Conservation (phyloP, 1,140 invertebrate genomes). For the Panulirus ornatus region DNA sequence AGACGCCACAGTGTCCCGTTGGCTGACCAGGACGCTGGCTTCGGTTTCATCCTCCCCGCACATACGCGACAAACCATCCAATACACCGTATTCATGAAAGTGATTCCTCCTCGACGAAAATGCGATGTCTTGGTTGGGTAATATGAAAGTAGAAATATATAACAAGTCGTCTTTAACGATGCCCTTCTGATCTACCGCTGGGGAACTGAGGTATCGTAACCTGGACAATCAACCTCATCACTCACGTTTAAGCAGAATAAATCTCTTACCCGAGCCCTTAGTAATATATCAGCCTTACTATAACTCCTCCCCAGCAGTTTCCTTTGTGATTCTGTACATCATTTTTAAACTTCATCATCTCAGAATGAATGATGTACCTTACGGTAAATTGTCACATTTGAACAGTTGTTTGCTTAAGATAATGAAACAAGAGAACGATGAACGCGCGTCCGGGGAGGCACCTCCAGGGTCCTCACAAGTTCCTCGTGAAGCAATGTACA, state of each 20-base stretch:
- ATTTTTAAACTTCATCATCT: background rate
- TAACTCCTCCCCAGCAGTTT: background rate
- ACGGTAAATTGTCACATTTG: background rate
- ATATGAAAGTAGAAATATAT: background rate
- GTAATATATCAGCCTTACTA: background rate
- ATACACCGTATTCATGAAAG: too few relatives aligned
- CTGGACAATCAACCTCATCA: slow-evolving; percentile 12
- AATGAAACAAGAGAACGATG: background rate
- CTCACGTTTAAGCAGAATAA: slow-evolving; percentile 41
- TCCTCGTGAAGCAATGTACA: too few relatives aligned
- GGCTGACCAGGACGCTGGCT: background rate
- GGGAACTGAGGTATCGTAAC: background rate
- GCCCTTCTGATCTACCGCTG: background rate
- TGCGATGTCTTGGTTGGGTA: too few relatives aligned
- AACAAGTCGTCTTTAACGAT: background rate
- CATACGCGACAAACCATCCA: too few relatives aligned
- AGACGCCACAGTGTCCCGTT: slow-evolving; percentile 28
- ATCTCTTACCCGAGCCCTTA: slow-evolving; percentile 3
- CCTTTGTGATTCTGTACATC: background rate
- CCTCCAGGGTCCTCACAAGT: background rate
- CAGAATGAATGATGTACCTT: background rate
- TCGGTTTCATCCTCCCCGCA: background rate
- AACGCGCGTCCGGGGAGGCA: background rate
- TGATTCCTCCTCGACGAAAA: too few relatives aligned
- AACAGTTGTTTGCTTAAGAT: background rate